Evolutionary conservation across 92 coral and sea anemone genomes (phyloP).

Genomic region (Phymanthus crucifer): DNA sequence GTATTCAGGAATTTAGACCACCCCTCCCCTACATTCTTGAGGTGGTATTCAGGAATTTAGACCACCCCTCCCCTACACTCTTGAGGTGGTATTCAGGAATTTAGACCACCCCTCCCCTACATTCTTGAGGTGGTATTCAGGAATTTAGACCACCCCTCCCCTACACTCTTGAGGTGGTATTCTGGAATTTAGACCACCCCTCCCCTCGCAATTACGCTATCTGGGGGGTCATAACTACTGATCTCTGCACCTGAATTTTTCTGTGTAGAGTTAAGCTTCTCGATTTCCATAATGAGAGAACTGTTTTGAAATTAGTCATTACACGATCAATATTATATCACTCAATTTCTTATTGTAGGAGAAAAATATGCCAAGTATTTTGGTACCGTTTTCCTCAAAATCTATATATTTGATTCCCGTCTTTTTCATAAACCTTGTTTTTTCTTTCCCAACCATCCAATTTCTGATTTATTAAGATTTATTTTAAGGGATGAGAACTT

Average conservation of each 20-base stretch:
- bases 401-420: constrained; percentile 17
- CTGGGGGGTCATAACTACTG: too few species aligned
- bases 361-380: constrained; percentile 11
- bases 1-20: too few species aligned
- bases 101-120: too few species aligned
- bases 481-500: constrained; percentile 20
- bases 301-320: constrained; percentile 22
- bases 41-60: too few species aligned
- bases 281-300: constrained; percentile 11
- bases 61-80: too few species aligned
- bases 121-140: too few species aligned
- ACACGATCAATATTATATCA: constrained; percentile 16
- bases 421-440: background rate
- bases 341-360: constrained; percentile 13
- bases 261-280: constrained; percentile 6
- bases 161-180: too few species aligned
- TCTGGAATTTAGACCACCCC: too few species aligned
- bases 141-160: too few species aligned
- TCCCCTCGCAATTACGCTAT: too few species aligned
- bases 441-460: constrained; percentile 22
- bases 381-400: constrained; percentile 20
- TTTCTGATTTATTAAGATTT: constrained; percentile 20
- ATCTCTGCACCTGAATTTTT: constrained; percentile 5
- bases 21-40: too few species aligned
- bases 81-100: too few species aligned